phyloP scores from a whole-genome alignment of 2,113 vertebrate genomes.

The Hemibagrus wyckioides region DNA sequence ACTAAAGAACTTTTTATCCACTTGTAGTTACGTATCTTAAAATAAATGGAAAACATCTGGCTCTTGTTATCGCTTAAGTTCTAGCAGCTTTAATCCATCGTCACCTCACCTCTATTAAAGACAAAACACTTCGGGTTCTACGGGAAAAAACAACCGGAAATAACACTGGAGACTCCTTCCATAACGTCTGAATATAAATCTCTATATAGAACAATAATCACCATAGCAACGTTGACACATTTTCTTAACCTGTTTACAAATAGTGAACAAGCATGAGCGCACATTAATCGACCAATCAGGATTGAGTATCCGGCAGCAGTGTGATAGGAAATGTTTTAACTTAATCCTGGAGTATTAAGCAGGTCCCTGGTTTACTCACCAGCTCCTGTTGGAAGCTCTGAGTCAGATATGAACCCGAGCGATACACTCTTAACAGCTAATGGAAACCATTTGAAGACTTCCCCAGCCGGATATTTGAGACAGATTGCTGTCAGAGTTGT shows the following conservation, averaged over 20 bases:
- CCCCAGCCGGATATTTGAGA: conserved; percentile 67
- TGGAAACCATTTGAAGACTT: conserved; percentile 64
- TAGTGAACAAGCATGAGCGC: neutral
- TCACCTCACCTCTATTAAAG: too few species aligned
- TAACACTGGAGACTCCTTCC: neutral
- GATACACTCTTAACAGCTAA: conserved; percentile 62
- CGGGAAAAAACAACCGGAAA: neutral
- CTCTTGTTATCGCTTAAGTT: neutral
- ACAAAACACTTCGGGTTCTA: neutral
- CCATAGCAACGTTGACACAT: neutral
- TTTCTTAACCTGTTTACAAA: neutral
- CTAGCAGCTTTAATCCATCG: neutral
- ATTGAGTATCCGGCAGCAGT: neutral
- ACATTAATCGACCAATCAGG: neutral
- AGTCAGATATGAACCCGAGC: conserved; percentile 57
- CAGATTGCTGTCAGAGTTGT: conserved; percentile 70
- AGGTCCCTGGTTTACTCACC: neutral
- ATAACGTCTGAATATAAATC: neutral
- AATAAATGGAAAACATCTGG: neutral
- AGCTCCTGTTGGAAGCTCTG: conserved; percentile 41
- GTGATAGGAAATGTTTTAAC: neutral
- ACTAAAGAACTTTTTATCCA: neutral
- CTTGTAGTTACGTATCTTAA: neutral
- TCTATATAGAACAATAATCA: neutral
- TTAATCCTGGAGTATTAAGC: neutral